Base-by-base conservation (phyloP, 2,797 vertebrate genomes). In the Crax fasciolata region DNA sequence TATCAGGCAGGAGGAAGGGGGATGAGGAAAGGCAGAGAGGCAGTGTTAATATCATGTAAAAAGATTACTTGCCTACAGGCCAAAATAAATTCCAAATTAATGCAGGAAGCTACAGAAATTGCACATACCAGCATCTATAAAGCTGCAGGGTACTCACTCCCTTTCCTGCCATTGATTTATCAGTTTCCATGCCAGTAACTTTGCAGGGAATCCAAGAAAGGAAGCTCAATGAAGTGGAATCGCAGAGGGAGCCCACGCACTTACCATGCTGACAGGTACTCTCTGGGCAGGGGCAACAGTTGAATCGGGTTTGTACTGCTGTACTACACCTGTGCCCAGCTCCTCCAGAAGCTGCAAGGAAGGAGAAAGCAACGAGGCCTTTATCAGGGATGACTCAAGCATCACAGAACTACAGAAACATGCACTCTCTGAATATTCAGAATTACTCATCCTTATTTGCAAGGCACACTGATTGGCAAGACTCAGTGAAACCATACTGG, bases 281-380 rank as follows among this genome's bases (percentile, higher is more conserved):
- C 98, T 98, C 78, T 96, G 96, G 52, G 89, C 97, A 28, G 98
- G 97, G 6, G 98, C 83, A 19, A 95, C 11, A 0, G 87, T 90
- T 58, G 97, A 98, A 52, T 99, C 99, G 0, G 98, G 90, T 93
- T 98, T 98, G 97, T 99, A 98, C 89, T 99, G 99, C 77, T 99
- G 99, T 75, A 99, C 98, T 74, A 99, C 98, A 13, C 99, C 98
- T 0, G 98, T 99, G 35, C 99, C 99, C 95, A 99, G 97, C 96
- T 99, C 99, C 96, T 99, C 99, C 55, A 99, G 97, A 63, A 99
- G 98, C 99, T 99, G 93, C 81, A 89, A 75, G 71, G 81, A 62
- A 74, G 94, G 32, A 72, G 46, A 88, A 94, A 57, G 10, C 66
- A 93, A 81, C 4, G 0, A 43, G 61, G 28, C 38, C 52, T 70